phyloP scores from a whole-genome alignment of 2,888 invertebrate species.

The Crocallis elinguaria region DNA sequence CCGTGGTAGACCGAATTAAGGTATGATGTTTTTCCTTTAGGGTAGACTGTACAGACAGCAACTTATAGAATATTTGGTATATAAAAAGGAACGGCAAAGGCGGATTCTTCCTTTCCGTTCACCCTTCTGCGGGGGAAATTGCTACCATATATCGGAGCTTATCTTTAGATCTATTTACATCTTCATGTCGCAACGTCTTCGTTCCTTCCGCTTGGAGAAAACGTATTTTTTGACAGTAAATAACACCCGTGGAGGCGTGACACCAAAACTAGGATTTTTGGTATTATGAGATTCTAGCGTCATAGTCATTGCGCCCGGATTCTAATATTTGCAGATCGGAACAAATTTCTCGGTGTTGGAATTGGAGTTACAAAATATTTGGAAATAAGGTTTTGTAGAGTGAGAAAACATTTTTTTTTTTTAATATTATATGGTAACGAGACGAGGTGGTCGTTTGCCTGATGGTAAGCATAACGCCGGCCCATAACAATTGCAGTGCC shows the following conservation, averaged over 20 bases:
- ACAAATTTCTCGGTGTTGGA: background rate
- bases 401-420: too few relatives aligned
- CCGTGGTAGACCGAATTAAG: slow-evolving; percentile 2
- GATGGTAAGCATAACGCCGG: too few relatives aligned
- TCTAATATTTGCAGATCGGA: slow-evolving; percentile 4
- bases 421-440: too few relatives aligned
- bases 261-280: slow-evolving; percentile 45
- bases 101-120: slow-evolving; percentile 66
- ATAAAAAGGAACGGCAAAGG: slow-evolving; percentile 62
- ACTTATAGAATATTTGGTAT: slow-evolving; percentile 52
- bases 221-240: slow-evolving; percentile 25
- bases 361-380: too few relatives aligned
- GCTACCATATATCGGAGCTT: slow-evolving; percentile 75
- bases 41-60: background rate
- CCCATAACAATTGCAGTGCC: too few relatives aligned
- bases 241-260: slow-evolving; percentile 20
- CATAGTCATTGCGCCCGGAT: background rate
- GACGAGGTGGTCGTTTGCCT: too few relatives aligned
- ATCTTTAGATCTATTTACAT: slow-evolving; percentile 77
- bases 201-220: slow-evolving; percentile 46
- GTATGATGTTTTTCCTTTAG: background rate
- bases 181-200: slow-evolving; percentile 54
- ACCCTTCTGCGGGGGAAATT: slow-evolving; percentile 73
- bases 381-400: background rate
- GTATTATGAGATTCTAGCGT: slow-evolving; percentile 4